Evolutionary conservation across 37 sponge, comb jelly and placozoan genomes (phyloP).

Genomic region (Chondrosia reniformis): DNA sequence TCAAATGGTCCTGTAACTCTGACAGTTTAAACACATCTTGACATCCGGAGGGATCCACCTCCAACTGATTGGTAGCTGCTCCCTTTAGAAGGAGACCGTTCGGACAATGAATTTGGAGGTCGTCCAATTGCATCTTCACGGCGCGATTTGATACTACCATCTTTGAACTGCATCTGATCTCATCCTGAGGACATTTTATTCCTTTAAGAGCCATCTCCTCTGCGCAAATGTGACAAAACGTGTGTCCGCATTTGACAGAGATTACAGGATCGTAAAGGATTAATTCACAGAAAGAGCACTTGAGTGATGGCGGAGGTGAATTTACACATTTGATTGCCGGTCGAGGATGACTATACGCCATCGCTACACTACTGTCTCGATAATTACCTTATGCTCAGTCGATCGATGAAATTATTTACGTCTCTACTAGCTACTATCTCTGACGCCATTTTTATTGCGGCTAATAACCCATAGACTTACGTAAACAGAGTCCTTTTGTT

Average conservation of each 20-base stretch:
- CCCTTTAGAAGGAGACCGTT: not conserved
- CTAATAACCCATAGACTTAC: not conserved
- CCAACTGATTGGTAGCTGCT: slow-evolving; percentile 8
- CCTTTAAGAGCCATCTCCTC: slow-evolving; percentile 22
- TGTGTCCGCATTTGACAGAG: slow-evolving; percentile 91
- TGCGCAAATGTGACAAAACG: slow-evolving; percentile 78
- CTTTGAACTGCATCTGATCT: slow-evolving; percentile 40
- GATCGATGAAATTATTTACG: not conserved
- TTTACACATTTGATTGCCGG: slow-evolving; percentile 44
- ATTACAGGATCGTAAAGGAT: slow-evolving; percentile 82
- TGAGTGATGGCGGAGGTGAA: slow-evolving; percentile 56
- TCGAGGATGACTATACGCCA: not conserved
- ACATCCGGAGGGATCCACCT: slow-evolving; percentile 65
- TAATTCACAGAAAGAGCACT: slow-evolving; percentile 67
- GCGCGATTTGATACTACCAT: slow-evolving; percentile 80
- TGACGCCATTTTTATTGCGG: not conserved
- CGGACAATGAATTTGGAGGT: slow-evolving; percentile 74
- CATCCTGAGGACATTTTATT: slow-evolving; percentile 65
- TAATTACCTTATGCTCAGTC: not conserved
- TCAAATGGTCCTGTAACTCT: slow-evolving; percentile 65
- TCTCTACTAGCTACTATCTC: not conserved
- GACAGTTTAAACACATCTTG: slow-evolving; percentile 59
- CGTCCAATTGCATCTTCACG: slow-evolving; percentile 71
- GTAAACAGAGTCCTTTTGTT: not conserved
- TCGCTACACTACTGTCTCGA: no score